phyloP scores from a whole-genome alignment of 1,140 invertebrate species.

The Zaprionus vittiger region DNA sequence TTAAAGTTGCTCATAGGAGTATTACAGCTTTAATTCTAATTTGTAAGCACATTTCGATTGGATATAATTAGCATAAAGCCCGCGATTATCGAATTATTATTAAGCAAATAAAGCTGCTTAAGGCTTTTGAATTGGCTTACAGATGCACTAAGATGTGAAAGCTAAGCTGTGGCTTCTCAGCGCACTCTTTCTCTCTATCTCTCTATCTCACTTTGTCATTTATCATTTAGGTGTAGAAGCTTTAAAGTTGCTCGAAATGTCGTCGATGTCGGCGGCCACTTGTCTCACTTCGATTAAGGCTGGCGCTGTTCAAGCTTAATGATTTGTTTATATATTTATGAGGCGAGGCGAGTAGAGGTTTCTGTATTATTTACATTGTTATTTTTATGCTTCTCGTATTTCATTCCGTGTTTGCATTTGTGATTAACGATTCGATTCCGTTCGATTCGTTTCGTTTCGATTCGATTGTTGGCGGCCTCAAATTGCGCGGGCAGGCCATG shows the following conservation, averaged over 20 bases:
- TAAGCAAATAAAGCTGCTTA: not conserved
- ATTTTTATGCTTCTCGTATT: slow-evolving; percentile 6
- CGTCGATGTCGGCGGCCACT: not conserved
- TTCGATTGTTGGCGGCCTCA: slow-evolving; percentile 22
- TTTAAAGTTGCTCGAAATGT: not conserved
- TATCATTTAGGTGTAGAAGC: not conserved
- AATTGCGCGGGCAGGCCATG: no score
- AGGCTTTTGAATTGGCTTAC: not conserved
- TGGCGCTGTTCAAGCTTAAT: slow-evolving; percentile 7
- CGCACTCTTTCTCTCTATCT: not conserved
- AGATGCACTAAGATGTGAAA: not conserved
- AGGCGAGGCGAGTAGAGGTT: not conserved
- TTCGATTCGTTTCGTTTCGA: not conserved
- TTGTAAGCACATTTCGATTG: not conserved
- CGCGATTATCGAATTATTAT: not conserved
- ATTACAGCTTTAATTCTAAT: not conserved
- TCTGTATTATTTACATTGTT: slow-evolving; percentile 27
- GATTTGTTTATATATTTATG: slow-evolving; percentile 18
- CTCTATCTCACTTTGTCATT: not conserved
- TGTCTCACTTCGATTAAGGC: slow-evolving; percentile 6
- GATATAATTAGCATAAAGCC: not conserved
- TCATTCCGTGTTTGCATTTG: slow-evolving; percentile 9
- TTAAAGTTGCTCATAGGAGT: not conserved
- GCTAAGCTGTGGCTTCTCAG: not conserved
- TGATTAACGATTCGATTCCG: slow-evolving; percentile 23